These are phyloP conservation scores for Eudyptes chrysolophus DNA, from an alignment of 2,113 vertebrate species.

Conservation along the genomic window DNA sequence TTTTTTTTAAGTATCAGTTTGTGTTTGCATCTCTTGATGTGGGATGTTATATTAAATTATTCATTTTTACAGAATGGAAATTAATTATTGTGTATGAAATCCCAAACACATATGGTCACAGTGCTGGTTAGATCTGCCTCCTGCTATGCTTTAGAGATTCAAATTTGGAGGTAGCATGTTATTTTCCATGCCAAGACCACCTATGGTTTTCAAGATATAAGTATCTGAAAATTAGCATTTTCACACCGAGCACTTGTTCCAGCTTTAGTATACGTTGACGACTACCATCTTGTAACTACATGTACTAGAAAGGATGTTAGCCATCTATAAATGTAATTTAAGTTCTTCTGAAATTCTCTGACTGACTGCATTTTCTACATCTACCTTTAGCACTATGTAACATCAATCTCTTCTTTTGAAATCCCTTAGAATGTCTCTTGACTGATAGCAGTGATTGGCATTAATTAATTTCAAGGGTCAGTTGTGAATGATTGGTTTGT, in stretches of 20 bases:
- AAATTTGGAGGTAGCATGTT: constrained; percentile 78
- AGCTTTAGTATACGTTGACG: constrained; percentile 51
- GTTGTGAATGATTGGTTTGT: constrained; percentile 74
- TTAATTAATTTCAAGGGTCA: constrained; percentile 65
- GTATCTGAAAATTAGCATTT: constrained; percentile 79
- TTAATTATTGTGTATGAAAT: constrained; percentile 83
- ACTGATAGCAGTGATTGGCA: constrained; percentile 27
- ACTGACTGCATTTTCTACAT: background rate
- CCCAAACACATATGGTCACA: constrained; percentile 83
- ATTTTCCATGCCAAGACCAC: constrained; percentile 81
- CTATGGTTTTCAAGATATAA: constrained; percentile 80
- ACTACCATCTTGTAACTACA: constrained; percentile 45
- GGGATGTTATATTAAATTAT: constrained; percentile 79
- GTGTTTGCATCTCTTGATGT: constrained; percentile 66
- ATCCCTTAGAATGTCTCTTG: constrained; percentile 26
- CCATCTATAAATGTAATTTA: constrained; percentile 31
- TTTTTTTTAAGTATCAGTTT: constrained; percentile 63
- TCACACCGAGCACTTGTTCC: constrained; percentile 68
- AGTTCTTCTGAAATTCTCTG: constrained; percentile 9
- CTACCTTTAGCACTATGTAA: constrained; percentile 13
- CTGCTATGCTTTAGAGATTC: constrained; percentile 77
- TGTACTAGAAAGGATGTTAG: background rate
- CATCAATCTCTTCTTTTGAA: constrained; percentile 19
- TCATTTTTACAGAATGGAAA: constrained; percentile 80
- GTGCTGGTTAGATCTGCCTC: constrained; percentile 75